Percentiles rank a stretch among this genome's conserved stretches.
These are phyloP conservation scores for Ptychodera flava DNA, from an alignment of 35 echinoderm and acorn worm species.

Conservation along the genomic window DNA sequence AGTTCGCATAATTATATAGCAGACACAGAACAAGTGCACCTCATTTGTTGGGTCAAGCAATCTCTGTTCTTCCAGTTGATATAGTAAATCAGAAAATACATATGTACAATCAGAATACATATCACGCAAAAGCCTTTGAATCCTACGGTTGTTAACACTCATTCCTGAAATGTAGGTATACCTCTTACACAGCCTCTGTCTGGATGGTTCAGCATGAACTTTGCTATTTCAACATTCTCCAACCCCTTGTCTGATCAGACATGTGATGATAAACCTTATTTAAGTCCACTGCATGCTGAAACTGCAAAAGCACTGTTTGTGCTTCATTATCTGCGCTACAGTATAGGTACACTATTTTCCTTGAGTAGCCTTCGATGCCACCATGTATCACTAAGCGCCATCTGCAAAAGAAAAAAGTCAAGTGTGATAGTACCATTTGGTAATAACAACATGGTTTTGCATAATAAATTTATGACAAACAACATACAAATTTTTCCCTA, in stretches of 20 bases:
- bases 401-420: background rate
- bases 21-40: conserved; percentile 15
- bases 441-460: no score
- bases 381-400: conserved; percentile 24
- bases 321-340: conserved; percentile 10
- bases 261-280: conserved; percentile 20
- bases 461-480: no score
- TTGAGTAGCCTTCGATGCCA: background rate
- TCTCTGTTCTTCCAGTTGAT: conserved; percentile 10
- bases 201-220: conserved; percentile 29
- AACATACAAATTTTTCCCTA: no score
- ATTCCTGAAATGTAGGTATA: no score
- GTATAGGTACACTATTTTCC: background rate
- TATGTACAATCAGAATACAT: conserved; percentile 9
- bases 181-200: conserved; percentile 25
- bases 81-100: conserved; percentile 11
- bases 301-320: background rate
- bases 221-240: conserved; percentile 14
- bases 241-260: conserved; percentile 23
- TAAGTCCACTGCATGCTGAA: conserved; percentile 9
- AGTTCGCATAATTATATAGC: conserved; percentile 9
- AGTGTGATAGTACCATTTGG: no score
- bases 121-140: conserved; percentile 60
- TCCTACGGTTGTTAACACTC: conserved; percentile 47
- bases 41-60: conserved; percentile 19